phyloP scores from a whole-genome alignment of 2,113 vertebrate species.

The Pristiophorus japonicus region DNA sequence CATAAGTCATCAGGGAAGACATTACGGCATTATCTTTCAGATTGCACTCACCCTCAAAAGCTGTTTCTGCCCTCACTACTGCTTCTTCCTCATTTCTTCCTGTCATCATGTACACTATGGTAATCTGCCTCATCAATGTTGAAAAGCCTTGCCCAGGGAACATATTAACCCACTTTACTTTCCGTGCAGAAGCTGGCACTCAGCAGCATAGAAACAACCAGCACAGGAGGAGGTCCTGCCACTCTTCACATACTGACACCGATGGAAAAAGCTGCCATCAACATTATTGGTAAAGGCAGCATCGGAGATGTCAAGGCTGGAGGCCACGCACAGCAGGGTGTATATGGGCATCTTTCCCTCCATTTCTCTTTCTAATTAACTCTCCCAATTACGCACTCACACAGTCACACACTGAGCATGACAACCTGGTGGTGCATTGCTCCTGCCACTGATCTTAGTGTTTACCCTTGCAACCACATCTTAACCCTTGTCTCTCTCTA shows the following conservation, averaged over 20 bases:
- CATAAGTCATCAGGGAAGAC: neutral
- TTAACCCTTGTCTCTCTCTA: neutral
- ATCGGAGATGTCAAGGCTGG: neutral
- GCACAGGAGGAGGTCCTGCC: neutral
- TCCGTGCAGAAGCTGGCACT: neutral
- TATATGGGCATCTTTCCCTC: conserved; percentile 12
- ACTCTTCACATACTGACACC: neutral
- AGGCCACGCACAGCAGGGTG: neutral
- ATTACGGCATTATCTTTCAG: neutral
- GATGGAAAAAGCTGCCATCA: neutral
- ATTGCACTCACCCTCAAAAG: neutral
- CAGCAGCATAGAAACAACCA: neutral
- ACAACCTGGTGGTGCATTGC: neutral
- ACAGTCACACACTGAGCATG: neutral
- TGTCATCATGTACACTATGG: neutral
- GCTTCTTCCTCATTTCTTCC: neutral
- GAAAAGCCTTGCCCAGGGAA: neutral
- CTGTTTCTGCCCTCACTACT: neutral
- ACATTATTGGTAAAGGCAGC: neutral
- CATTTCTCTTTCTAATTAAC: neutral
- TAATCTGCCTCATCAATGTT: neutral
- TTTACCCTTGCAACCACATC: neutral
- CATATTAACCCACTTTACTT: neutral
- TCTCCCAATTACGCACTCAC: neutral
- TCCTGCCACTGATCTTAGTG: neutral